phyloP scores from a whole-genome alignment of 2,113 vertebrate genomes.

The Anhinga anhinga region DNA sequence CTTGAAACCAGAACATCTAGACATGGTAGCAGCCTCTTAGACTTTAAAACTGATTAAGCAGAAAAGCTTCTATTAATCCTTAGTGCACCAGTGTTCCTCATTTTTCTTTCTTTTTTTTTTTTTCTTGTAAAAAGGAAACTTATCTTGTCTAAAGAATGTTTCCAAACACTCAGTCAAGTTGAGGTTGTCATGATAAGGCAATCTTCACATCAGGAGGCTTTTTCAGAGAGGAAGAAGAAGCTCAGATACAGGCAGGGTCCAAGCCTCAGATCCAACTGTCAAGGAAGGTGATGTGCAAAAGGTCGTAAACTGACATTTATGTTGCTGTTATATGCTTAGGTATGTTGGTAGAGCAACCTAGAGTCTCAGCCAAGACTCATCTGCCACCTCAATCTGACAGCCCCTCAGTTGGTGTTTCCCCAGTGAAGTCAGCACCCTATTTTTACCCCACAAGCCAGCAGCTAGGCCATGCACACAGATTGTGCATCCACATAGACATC shows the following conservation, averaged over 20 bases:
- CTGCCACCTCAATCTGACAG: background rate
- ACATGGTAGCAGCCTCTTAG: background rate
- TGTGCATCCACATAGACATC: background rate
- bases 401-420: background rate
- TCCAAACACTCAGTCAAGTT: constrained; percentile 10
- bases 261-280: constrained; percentile 47
- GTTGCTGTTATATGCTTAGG: background rate
- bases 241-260: constrained; percentile 21
- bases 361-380: background rate
- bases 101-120: background rate
- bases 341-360: background rate
- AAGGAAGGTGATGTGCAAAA: background rate
- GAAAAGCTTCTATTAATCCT: constrained; percentile 27
- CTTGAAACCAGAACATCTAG: constrained; percentile 10
- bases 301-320: background rate
- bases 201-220: constrained; percentile 54
- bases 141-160: background rate
- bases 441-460: background rate
- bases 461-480: background rate
- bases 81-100: background rate
- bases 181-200: constrained; percentile 52
- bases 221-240: constrained; percentile 49
- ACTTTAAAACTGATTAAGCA: background rate
- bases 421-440: background rate
- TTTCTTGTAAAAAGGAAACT: constrained; percentile 7